Base-by-base conservation (phyloP, 1,140 invertebrate genomes). In the Periplaneta americana region DNA sequence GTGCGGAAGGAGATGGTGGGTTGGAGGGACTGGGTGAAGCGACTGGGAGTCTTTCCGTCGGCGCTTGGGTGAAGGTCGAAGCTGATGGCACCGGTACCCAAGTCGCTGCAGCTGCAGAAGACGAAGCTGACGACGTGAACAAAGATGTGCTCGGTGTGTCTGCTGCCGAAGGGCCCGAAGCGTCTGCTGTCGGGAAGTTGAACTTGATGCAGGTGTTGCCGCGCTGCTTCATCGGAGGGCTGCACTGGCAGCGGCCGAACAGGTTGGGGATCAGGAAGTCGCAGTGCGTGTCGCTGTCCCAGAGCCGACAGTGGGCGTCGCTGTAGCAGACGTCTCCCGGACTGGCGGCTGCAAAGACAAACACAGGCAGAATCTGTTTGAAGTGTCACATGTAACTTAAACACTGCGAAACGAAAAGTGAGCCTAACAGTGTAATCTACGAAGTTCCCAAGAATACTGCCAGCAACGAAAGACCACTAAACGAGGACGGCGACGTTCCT, bases 301-400 rank as follows among this genome's bases (percentile, higher is more conserved):
- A 95, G 82, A 97, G 90, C 80, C 92, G 92, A 86, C 96, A 98
- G 86, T 97, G 96, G 74, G 93, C 93, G 86, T 97, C 95, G 85
- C 94, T 96, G 87, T 97, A 96, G 86, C 96, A 98, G n/a, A 96
- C 94, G 82, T 96, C 93, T 75, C 95, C 95, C 31, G 95, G 91
- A 86, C 92, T 93, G n/a, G 96, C 95, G 84, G 95, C 96, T 98
- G 89, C 76, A 92, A 90, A 81, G 82, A 83, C 83, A 84, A 85
- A 8, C 17, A 34, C 3, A 57, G n/a, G n/a, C n/a, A n/a, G n/a
- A n/a, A 11, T 57, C 39, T 57, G 39, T 22, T 22, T 57, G 11
- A 22, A 18, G 48, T n/a, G 4, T n/a, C 48, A 57, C 48, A 4
- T n/a, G 48, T 57, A 4, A 1, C n/a, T n/a, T n/a, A n/a, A n/a